Base-by-base conservation (phyloP, 1,140 invertebrate species). In the Brachystomella parvula region DNA sequence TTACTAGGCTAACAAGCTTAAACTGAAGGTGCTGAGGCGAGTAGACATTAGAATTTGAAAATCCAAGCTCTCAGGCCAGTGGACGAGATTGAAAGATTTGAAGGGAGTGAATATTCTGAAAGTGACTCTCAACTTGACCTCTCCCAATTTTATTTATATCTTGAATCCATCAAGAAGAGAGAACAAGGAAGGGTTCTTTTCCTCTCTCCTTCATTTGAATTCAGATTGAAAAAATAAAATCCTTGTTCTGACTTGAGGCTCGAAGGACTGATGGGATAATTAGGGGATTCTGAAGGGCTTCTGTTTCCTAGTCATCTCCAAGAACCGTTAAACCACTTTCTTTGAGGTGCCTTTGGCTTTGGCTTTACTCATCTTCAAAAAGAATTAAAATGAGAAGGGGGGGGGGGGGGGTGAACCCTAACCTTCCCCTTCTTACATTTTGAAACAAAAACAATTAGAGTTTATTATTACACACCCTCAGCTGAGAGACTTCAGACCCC, bases 241-340 rank as follows among this genome's bases (percentile, higher is more conserved):
- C 49, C 49, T 24, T 15, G 12, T 24, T 24, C 24, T 53, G 24
- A 24, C 12, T 24, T 53, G 39, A 12, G 9, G 39, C 39, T 44
- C 9, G 9, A 12, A n/a, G 39, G n/a, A n/a, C 39, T 53, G 49
- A 53, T 53, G 49, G 49, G 49, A 53, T 53, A 53, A 53, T 53
- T 53, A 53, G 49, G 49, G 24, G 24, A 19, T 6, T 9, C 24
- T 24, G 12, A 12, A 19, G 24, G 24, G 49, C 15, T 19, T 24
- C 49, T 15, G 24, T 3, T 53, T 53, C 21, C 24, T 53, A 17
- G 12, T 53, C 49, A 53, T 17, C 12, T 17, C 49, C 12, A 53
- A 53, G 49, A 9, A 53, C 49, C 49, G 49, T 53, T 53, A 53
- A 24, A 26, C 6, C 12, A n/a, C n/a, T n/a, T 19, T 53, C 12